Evolutionary conservation across 92 coral and sea anemone species (phyloP).

Genomic region (Porites rus): DNA sequence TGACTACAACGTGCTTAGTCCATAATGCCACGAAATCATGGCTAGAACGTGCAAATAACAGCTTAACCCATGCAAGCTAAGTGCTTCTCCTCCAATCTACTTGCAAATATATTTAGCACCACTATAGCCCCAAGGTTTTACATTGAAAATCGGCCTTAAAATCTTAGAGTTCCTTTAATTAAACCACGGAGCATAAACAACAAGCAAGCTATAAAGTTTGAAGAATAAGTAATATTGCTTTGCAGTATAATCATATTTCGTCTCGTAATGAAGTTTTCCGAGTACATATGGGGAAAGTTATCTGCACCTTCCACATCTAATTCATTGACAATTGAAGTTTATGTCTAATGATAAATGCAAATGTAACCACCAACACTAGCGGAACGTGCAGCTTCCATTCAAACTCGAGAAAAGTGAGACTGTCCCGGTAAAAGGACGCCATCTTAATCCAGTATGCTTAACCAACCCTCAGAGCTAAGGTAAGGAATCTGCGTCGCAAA

Average conservation of each 20-base stretch:
- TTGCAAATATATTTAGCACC: too few relatives aligned
- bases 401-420: conserved; percentile 1
- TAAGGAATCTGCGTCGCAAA: not conserved
- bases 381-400: not conserved
- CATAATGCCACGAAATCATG: conserved; percentile 9
- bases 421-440: not conserved
- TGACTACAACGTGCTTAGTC: not conserved
- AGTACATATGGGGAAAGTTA: too few relatives aligned
- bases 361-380: not conserved
- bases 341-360: not conserved
- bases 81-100: not conserved
- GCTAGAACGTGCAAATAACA: too few relatives aligned
- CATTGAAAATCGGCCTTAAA: not conserved
- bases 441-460: not conserved
- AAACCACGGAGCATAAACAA: too few relatives aligned
- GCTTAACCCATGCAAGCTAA: not conserved
- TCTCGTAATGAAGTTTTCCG: too few relatives aligned
- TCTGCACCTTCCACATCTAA: not conserved
- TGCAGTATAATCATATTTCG: too few relatives aligned
- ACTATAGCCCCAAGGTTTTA: not conserved
- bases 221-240: not conserved
- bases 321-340: not conserved
- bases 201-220: not conserved
- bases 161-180: too few relatives aligned
- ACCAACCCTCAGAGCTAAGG: not conserved